phyloP scores from a whole-genome alignment of 2,113 vertebrate species.

The Haemorhous mexicanus region DNA sequence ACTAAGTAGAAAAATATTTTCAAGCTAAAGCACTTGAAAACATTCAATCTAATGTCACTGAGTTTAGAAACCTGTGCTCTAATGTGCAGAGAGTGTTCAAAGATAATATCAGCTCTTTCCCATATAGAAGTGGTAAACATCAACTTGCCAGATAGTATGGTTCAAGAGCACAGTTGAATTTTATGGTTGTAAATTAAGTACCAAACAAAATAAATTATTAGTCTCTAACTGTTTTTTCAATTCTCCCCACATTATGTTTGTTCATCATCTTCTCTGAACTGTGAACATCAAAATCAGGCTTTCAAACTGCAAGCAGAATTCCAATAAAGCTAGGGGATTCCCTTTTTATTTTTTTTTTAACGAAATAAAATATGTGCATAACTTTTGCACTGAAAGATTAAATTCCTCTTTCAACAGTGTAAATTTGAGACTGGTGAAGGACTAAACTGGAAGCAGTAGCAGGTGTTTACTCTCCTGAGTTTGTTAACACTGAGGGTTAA shows the following conservation, averaged over 20 bases:
- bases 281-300: neutral
- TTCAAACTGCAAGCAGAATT: conserved; percentile 1
- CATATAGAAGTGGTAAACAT: neutral
- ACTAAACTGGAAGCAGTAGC: conserved; percentile 2
- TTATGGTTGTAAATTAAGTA: conserved; percentile 5
- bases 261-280: neutral
- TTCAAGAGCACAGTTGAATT: neutral
- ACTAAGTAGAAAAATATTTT: conserved; percentile 36
- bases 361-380: neutral
- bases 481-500: conserved; percentile 32
- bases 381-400: conserved; percentile 22
- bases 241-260: neutral
- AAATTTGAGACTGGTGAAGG: conserved; percentile 21
- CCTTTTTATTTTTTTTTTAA: neutral
- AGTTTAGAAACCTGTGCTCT: neutral
- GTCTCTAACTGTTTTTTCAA: neutral
- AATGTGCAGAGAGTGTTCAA: neutral
- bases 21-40: conserved; percentile 31
- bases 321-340: neutral
- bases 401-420: conserved; percentile 20
- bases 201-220: neutral
- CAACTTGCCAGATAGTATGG: neutral
- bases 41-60: conserved; percentile 11
- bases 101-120: neutral
- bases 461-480: conserved; percentile 31